Conservation (phyloP, 2,888 invertebrate species). For the Xestoiulus laeticollis region DNA sequence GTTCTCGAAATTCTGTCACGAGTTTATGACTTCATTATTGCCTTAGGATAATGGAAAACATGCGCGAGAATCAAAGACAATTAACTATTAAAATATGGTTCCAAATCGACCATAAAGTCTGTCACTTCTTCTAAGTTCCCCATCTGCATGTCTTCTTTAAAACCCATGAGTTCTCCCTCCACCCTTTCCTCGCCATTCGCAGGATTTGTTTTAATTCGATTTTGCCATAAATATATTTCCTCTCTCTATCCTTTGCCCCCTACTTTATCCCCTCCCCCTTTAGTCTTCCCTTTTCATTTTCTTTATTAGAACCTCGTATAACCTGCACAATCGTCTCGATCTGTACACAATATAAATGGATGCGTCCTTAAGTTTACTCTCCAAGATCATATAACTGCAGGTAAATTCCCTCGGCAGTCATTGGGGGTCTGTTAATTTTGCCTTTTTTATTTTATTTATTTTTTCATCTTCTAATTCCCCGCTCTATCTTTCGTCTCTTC, state of each 20-base stretch:
- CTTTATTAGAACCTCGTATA: slow-evolving; percentile 38
- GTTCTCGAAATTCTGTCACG: no score
- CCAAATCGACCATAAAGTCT: no score
- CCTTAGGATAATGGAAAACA: no score
- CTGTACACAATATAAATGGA: slow-evolving; percentile 40
- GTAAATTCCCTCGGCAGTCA: slow-evolving; percentile 50
- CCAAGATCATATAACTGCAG: slow-evolving; percentile 51
- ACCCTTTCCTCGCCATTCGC: slow-evolving; percentile 8
- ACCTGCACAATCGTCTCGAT: slow-evolving; percentile 38
- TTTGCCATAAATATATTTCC: slow-evolving; percentile 23
- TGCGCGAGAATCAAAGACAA: no score
- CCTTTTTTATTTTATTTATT: slow-evolving; percentile 56
- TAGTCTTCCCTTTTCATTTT: neutral
- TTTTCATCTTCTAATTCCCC: slow-evolving; percentile 44
- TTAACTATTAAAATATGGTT: no score
- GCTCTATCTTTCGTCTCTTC: slow-evolving; percentile 34
- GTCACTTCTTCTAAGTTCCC: neutral
- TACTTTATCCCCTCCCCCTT: neutral
- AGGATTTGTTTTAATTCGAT: slow-evolving; percentile 26
- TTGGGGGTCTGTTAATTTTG: slow-evolving; percentile 52
- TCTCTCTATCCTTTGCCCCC: neutral
- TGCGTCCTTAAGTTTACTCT: neutral
- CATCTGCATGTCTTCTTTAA: neutral
- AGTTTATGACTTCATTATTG: no score
- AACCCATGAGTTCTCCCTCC: neutral